Evolutionary conservation across 2,888 invertebrate genomes (phyloP), one percentile per base, ranked within the genome.

Genomic region (Eupithecia vulgata): DNA sequence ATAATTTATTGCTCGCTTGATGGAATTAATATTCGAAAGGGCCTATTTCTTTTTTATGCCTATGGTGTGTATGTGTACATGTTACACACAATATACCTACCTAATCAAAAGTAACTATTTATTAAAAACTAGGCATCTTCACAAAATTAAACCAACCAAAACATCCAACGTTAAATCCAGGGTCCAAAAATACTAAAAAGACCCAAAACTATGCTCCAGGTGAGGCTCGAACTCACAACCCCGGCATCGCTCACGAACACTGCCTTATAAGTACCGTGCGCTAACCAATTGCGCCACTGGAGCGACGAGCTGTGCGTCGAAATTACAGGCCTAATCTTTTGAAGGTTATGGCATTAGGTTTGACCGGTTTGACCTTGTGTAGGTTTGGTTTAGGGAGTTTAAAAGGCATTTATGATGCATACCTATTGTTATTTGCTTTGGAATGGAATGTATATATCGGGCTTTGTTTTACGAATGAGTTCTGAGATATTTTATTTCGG

Each of bases 231-330:
- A 98, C 98, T 98, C 98, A 97, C 98, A 98, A 98, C 98, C 98
- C 98, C 98, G 98, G 98, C 98, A 98, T 98, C 90, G 97, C 98
- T 98, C 97, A 97, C 97, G 96, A 96, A 96, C 95, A 98, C 98
- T 98, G 98, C 96, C 97, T 96, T 98, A 99, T 99, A 99, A 99
- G 98, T 98, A 99, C 98, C 98, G 98, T 98, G 98, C 98, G 98
- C 98, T 99, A 98, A 98, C 98, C 98, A 98, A 98, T 98, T 99
- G 98, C 98, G 98, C 98, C 98, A 99, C 98, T 98, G 98, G 98
- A 97, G 98, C 98, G 95, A 83, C 86, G 86, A 30, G 97, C 96
- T 96, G 10, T 48, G 13, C 34, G 21, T 8, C 69, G 61, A 77
- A 77, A 79, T 72, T 70, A 66, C 25, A 17, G 30, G 34, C 1